phyloP scores from a whole-genome alignment of 2,797 vertebrate genomes.

The Mus spretus region DNA sequence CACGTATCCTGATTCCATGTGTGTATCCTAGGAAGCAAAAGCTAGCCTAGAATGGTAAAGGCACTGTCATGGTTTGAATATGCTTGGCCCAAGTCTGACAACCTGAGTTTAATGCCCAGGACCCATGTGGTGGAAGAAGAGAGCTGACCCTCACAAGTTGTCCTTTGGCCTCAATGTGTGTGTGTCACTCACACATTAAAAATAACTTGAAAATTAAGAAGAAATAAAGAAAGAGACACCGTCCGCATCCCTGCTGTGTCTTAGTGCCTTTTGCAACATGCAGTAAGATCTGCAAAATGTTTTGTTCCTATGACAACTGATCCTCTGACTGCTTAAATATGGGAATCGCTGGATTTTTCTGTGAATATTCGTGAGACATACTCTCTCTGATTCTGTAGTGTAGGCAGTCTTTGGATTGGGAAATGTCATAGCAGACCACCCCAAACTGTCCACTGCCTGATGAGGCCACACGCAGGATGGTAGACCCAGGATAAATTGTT shows the following conservation, averaged over 20 bases:
- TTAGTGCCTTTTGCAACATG: background rate
- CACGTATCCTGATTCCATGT: rapidly evolving
- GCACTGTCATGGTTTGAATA: background rate
- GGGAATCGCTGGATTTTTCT: background rate
- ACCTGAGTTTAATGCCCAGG: background rate
- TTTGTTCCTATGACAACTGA: background rate
- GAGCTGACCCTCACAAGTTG: background rate
- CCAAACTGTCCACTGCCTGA: background rate
- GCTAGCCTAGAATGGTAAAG: background rate
- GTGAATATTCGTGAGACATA: background rate
- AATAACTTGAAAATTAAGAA: background rate
- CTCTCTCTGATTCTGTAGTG: background rate
- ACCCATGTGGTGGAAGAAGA: background rate
- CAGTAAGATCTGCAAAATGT: background rate
- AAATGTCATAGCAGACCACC: background rate
- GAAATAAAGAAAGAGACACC: background rate
- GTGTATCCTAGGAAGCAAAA: background rate
- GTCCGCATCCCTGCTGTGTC: background rate
- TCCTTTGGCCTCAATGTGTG: background rate
- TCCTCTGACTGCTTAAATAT: background rate
- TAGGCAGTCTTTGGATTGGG: background rate
- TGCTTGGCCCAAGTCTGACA: background rate
- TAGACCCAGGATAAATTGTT: conserved; percentile 30
- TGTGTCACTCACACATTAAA: background rate
- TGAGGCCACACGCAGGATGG: background rate